A percentile compares a stretch with the other conserved stretches of the same genome.
phyloP scores from a whole-genome alignment of 2,797 vertebrate genomes.

The Gephyroberyx darwinii region DNA sequence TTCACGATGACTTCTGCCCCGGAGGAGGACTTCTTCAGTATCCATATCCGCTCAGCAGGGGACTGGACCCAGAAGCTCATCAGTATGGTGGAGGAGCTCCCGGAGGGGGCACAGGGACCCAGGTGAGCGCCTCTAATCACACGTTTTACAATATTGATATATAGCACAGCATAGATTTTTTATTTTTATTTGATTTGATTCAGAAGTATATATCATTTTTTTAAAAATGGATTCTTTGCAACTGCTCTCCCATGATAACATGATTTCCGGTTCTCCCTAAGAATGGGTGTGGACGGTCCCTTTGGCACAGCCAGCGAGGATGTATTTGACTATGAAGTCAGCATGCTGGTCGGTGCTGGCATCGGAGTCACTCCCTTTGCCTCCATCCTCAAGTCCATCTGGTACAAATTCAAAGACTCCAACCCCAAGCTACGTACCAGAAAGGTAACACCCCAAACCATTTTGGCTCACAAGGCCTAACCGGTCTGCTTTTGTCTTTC shows the following conservation, averaged over 20 bases:
- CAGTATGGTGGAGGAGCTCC: slow-evolving; percentile 76
- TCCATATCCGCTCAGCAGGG: slow-evolving; percentile 87
- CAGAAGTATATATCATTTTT: too few species aligned
- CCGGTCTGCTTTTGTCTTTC: slow-evolving; percentile 3
- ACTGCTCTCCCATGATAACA: not conserved
- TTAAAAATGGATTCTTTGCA: not conserved
- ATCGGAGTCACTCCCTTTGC: slow-evolving; percentile 94
- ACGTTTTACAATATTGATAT: slow-evolving; percentile 5
- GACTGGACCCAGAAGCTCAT: slow-evolving; percentile 92
- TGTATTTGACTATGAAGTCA: slow-evolving; percentile 92
- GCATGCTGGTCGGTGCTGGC: slow-evolving; percentile 91
- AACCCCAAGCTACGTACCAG: slow-evolving; percentile 87
- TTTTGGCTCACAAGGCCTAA: too few species aligned
- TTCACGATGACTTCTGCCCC: slow-evolving; percentile 95
- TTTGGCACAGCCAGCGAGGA: slow-evolving; percentile 95
- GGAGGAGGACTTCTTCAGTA: slow-evolving; percentile 90
- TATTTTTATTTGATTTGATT: not conserved
- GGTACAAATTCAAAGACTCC: slow-evolving; percentile 90
- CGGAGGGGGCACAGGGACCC: slow-evolving; percentile 80
- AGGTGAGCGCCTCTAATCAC: slow-evolving; percentile 75
- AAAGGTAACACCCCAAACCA: slow-evolving; percentile 79
- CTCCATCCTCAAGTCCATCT: slow-evolving; percentile 94
- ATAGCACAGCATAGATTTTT: not conserved
- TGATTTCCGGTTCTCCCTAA: slow-evolving; percentile 54
- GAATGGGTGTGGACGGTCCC: slow-evolving; percentile 90